Evolutionary conservation across 2,797 vertebrate species (phyloP).

Genomic region (Notolabrus celidotus): DNA sequence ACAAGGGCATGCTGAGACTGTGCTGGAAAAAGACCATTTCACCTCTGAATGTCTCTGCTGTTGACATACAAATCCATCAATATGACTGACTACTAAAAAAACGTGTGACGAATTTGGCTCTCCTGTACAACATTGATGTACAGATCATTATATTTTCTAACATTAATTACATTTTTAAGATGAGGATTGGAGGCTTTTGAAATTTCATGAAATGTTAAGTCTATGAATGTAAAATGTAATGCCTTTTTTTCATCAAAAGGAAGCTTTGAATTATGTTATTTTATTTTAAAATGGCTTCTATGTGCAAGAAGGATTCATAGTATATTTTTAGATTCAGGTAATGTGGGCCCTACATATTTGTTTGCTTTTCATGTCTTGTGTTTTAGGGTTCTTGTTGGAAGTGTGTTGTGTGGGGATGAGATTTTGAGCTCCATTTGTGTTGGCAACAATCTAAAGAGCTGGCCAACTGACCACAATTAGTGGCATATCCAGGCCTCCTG

Average conservation of each 20-base stretch:
- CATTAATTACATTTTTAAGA: slow-evolving; percentile 19
- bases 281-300: background rate
- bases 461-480: slow-evolving; percentile 59
- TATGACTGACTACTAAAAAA: slow-evolving; percentile 57
- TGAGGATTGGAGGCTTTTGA: background rate
- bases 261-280: background rate
- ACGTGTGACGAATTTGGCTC: slow-evolving; percentile 50
- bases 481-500: slow-evolving; percentile 54
- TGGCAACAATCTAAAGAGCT: slow-evolving; percentile 53
- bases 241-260: slow-evolving; percentile 10
- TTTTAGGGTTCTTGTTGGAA: slow-evolving; percentile 29
- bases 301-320: background rate
- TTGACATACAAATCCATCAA: slow-evolving; percentile 73
- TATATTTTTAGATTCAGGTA: background rate
- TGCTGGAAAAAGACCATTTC: slow-evolving; percentile 61
- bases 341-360: background rate
- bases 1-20: slow-evolving; percentile 70
- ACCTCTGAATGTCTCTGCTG: slow-evolving; percentile 63
- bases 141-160: slow-evolving; percentile 23
- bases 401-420: slow-evolving; percentile 13
- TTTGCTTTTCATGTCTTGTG: slow-evolving; percentile 21
- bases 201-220: slow-evolving; percentile 9
- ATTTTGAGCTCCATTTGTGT: slow-evolving; percentile 51
- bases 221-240: background rate
- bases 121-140: slow-evolving; percentile 17